Evolutionary conservation across 1,140 invertebrate species (phyloP), one percentile per base, ranked within the genome.

Genomic region (Stegodyphus dumicola): DNA sequence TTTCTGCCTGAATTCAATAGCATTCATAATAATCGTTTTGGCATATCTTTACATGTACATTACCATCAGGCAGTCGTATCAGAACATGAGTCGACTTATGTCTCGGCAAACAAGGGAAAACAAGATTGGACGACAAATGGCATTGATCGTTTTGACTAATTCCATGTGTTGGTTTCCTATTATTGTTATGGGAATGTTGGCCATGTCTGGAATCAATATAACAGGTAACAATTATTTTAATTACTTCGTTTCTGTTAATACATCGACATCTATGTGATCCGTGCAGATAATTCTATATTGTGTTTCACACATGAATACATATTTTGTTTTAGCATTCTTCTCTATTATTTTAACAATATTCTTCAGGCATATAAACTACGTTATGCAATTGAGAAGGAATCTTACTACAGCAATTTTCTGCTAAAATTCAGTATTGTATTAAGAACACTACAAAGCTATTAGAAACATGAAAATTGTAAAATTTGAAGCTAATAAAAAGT

Each of bases 31-130:
- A 51, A 91, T 91, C 52, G 87, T 88, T 11, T 89, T 88, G 85
- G 92, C 89, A 7, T 91, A 91, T 85, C 48, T 88, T 11, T 90
- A 91, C 73, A 94, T 93, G 93, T 91, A 93, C 79, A 90, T 91
- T 76, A 92, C 92, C 6, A 93, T 96, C 90, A 94, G 87, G 92
- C 92, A 90, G 90, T 92, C 88, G 93, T 93, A n/a, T 90, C 93
- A 77, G 90, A 92, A 87, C 92, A 93, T 67, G 93, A 88, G 53
- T 53, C 52, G 86, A 65, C 64, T 88, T 13, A 87, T 85, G 87
- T 60, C 77, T 18, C 69, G 86, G 6, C 85, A 88, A 56, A 73
- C 79, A 5, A 79, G 74, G 51, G 87, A 87, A 48, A 86, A 77
- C 51, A 79, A 87, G 56, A 86, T 88, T 51, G 91, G 91, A 1